Evolutionary conservation across 2,797 vertebrate genomes (phyloP).

Genomic region (Leptoclinus maculatus): DNA sequence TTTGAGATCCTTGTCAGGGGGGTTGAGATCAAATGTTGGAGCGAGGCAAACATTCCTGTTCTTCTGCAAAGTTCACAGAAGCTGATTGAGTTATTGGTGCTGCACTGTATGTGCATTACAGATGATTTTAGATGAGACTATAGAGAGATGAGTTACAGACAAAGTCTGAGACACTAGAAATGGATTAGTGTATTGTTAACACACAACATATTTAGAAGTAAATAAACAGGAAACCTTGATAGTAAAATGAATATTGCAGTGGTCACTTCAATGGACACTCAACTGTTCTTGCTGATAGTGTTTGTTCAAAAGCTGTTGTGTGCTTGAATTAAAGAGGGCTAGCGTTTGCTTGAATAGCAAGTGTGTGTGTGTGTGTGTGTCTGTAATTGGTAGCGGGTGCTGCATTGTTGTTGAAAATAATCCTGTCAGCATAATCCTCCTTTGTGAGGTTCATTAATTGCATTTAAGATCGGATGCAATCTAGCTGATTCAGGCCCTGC

Average conservation of each 20-base stretch:
- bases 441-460: conserved; percentile 82
- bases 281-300: conserved; percentile 13
- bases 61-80: conserved; percentile 73
- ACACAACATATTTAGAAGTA: not conserved
- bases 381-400: conserved; percentile 70
- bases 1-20: conserved; percentile 78
- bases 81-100: conserved; percentile 66
- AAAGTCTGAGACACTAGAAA: not conserved
- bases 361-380: conserved; percentile 26
- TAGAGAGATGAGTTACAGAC: not conserved
- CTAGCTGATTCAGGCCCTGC: conserved; percentile 71
- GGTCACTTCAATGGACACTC: conserved; percentile 36
- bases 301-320: conserved; percentile 44
- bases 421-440: conserved; percentile 77
- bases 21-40: conserved; percentile 62
- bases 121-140: conserved; percentile 32
- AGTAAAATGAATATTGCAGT: conserved; percentile 19
- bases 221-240: conserved; percentile 6
- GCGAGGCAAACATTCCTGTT: conserved; percentile 65
- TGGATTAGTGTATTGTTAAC: not conserved
- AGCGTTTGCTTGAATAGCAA: conserved; percentile 45
- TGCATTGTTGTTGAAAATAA: conserved; percentile 80
- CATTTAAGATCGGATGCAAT: conserved; percentile 76
- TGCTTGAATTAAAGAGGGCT: conserved; percentile 53
- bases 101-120: conserved; percentile 29